These are phyloP conservation scores for Acronicta leporina DNA, from an alignment of 2,888 invertebrate genomes.

Conservation along the genomic window DNA sequence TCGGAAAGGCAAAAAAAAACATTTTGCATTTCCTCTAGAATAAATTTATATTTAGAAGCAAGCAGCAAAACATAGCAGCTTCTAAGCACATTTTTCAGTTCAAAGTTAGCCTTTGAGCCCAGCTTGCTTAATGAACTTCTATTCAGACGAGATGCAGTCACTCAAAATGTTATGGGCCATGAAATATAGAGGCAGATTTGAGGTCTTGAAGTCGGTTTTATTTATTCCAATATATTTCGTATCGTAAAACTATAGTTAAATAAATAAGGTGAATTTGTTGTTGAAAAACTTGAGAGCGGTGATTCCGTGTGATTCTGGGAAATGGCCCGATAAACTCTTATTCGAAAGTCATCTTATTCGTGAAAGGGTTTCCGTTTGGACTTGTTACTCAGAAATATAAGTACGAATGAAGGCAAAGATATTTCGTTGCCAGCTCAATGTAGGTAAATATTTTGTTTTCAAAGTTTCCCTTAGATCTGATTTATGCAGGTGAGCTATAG, in stretches of 20 bases:
- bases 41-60: too few species aligned
- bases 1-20: too few species aligned
- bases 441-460: conserved; percentile 34
- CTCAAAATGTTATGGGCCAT: background rate
- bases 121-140: too few species aligned
- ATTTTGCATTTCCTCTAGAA: too few species aligned
- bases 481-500: conserved; percentile 49
- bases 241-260: conserved; percentile 2
- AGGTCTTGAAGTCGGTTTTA: background rate
- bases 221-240: background rate
- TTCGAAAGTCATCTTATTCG: too few species aligned
- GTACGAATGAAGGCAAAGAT: conserved; percentile 26
- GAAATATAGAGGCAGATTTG: background rate
- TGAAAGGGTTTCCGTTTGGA: conserved; percentile 6
- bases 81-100: too few species aligned
- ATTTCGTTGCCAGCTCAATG: conserved; percentile 20
- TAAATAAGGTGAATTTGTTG: conserved; percentile 9
- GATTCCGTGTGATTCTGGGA: conserved; percentile 1
- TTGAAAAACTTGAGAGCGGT: conserved; percentile 5
- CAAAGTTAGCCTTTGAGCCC: too few species aligned
- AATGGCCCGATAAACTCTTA: conserved; percentile 15
- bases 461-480: conserved; percentile 39
- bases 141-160: background rate
- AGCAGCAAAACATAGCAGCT: too few species aligned
- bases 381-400: conserved; percentile 13